phyloP scores from a whole-genome alignment of 2,888 invertebrate species.

The Eilema caniola region DNA sequence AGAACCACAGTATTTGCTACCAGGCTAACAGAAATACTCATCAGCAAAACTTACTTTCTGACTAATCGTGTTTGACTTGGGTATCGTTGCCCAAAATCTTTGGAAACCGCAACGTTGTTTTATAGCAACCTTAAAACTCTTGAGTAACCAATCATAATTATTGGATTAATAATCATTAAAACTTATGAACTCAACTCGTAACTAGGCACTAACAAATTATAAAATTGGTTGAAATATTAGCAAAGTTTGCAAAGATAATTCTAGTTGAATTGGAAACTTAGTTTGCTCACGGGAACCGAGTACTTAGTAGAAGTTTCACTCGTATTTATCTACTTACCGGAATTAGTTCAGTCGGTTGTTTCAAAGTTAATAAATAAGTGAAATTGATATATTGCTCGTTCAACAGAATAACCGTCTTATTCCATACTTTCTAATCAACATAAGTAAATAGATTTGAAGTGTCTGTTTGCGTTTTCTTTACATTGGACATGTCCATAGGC shows the following conservation, averaged over 20 bases:
- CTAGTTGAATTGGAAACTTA: constrained; percentile 1
- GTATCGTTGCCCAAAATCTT: background rate
- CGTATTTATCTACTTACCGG: background rate
- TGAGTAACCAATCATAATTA: constrained; percentile 11
- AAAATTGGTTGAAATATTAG: constrained; percentile 42
- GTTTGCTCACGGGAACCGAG: constrained; percentile 9
- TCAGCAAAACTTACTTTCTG: background rate
- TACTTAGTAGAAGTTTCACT: background rate
- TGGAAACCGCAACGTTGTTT: background rate
- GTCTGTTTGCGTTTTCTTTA: too few relatives aligned
- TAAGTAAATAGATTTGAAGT: too few relatives aligned
- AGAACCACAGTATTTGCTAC: background rate
- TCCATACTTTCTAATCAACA: too few relatives aligned
- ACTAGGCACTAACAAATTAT: constrained; percentile 23
- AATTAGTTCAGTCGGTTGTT: constrained; percentile 1
- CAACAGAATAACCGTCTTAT: background rate
- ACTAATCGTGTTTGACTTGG: background rate
- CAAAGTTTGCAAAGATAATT: constrained; percentile 27
- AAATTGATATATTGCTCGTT: background rate
- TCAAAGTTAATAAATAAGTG: background rate
- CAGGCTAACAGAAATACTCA: background rate
- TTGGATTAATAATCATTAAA: constrained; percentile 18
- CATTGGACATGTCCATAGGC: too few relatives aligned
- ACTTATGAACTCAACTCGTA: constrained; percentile 17
- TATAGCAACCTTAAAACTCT: constrained; percentile 7